phyloP scores from a whole-genome alignment of 2,888 invertebrate genomes.

The Andrena chrysosceles region DNA sequence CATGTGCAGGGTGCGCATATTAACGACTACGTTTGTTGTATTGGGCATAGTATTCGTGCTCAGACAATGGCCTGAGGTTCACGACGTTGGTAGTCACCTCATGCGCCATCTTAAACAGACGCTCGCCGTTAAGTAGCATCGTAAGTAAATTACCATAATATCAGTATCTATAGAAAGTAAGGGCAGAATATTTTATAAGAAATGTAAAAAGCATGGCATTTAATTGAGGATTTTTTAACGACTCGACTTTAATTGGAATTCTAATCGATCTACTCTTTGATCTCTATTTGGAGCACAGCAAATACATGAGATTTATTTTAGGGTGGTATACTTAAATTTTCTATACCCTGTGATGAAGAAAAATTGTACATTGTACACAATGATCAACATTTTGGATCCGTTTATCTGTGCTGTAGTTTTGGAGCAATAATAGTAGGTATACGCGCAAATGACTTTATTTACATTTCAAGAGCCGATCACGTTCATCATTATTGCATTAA shows the following conservation, averaged over 20 bases:
- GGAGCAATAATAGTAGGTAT: slow-evolving; percentile 75
- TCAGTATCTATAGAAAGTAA: slow-evolving; percentile 16
- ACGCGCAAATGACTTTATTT: slow-evolving; percentile 65
- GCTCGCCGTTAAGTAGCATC: slow-evolving; percentile 89
- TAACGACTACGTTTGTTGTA: slow-evolving; percentile 93
- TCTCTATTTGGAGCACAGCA: neutral
- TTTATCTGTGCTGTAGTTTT: slow-evolving; percentile 70
- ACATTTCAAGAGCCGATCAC: slow-evolving; percentile 54
- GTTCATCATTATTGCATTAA: slow-evolving; percentile 47
- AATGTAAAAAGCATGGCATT: neutral
- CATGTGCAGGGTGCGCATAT: slow-evolving; percentile 92
- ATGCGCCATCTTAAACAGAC: slow-evolving; percentile 92
- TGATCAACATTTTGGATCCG: slow-evolving; percentile 70
- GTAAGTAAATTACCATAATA: slow-evolving; percentile 72
- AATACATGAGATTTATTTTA: slow-evolving; percentile 61
- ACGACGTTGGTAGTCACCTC: slow-evolving; percentile 92
- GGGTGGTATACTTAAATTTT: slow-evolving; percentile 75
- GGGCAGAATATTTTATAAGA: slow-evolving; percentile 1
- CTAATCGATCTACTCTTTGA: neutral
- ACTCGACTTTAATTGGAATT: neutral
- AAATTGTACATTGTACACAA: slow-evolving; percentile 66
- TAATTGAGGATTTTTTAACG: neutral
- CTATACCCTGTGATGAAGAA: slow-evolving; percentile 69
- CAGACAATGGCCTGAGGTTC: slow-evolving; percentile 95
- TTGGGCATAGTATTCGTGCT: slow-evolving; percentile 93